Evolutionary conservation across 35 echinoderm and acorn worm species (phyloP).

Genomic region (Apostichopus californicus): DNA sequence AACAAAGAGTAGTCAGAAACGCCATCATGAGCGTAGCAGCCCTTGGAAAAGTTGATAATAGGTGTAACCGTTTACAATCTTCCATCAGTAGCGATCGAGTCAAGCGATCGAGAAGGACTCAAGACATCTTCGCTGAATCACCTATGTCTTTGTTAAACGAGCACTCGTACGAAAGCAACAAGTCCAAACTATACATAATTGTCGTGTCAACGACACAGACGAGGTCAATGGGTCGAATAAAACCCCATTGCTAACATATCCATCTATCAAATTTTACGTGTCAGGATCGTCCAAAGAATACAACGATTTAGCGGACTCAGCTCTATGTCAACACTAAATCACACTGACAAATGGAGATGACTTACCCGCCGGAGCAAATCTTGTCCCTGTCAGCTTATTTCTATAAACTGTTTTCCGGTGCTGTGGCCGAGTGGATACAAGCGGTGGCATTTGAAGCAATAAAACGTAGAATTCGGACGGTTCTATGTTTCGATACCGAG

Average conservation of each 20-base stretch:
- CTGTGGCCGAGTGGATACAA: too few species aligned
- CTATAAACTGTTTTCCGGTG: conserved; percentile 35
- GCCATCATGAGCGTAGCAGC: neutral
- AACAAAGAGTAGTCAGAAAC: neutral
- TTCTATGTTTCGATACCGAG: too few species aligned
- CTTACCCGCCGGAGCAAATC: neutral
- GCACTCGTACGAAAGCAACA: conserved; percentile 13
- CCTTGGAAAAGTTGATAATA: neutral
- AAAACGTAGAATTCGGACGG: too few species aligned
- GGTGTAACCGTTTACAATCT: neutral
- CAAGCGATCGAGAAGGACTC: conserved; percentile 29
- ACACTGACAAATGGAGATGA: conserved; percentile 45
- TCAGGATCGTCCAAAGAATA: conserved; percentile 60
- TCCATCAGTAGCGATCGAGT: neutral
- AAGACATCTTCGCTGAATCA: conserved; percentile 34
- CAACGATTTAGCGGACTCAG: conserved; percentile 58
- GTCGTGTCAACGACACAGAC: conserved; percentile 14
- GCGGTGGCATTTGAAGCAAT: too few species aligned
- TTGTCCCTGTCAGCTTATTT: conserved; percentile 69
- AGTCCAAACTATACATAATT: conserved; percentile 29
- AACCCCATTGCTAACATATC: conserved; percentile 14
- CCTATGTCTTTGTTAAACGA: conserved; percentile 38
- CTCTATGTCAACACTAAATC: conserved; percentile 62
- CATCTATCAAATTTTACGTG: conserved; percentile 65
- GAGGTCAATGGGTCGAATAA: conserved; percentile 32